A percentile compares a stretch with the other conserved stretches of the same genome.
These are phyloP conservation scores for Pimpla rufipes DNA, from an alignment of 2,888 invertebrate genomes.

Conservation along the genomic window DNA sequence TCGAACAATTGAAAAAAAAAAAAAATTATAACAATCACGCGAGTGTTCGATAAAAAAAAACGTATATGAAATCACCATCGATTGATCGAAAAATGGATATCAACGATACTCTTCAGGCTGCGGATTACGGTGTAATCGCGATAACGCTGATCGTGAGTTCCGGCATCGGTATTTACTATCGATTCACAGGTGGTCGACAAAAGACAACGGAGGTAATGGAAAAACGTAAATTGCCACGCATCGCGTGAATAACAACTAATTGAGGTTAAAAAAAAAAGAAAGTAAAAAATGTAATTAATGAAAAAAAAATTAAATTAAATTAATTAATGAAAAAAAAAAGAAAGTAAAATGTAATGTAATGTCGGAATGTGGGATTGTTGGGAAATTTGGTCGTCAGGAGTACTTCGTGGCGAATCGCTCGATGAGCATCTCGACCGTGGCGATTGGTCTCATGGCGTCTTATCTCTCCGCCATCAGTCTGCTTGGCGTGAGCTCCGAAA, in stretches of 20 bases:
- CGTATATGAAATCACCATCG: background rate
- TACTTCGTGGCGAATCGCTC: constrained; percentile 93
- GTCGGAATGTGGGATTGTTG: constrained; percentile 9
- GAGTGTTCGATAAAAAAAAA: too few species aligned
- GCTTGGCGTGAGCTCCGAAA: constrained; percentile 94
- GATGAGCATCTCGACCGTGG: constrained; percentile 93
- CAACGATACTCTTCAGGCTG: constrained; percentile 86
- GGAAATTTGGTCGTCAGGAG: constrained; percentile 87
- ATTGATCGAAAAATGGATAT: constrained; percentile 77
- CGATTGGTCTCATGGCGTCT: constrained; percentile 95
- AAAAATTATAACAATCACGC: too few species aligned
- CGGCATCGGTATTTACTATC: constrained; percentile 92
- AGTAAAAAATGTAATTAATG: background rate
- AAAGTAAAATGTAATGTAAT: background rate
- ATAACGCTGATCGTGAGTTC: constrained; percentile 90
- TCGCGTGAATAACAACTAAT: too few species aligned
- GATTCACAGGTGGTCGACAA: constrained; percentile 93
- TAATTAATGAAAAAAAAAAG: background rate
- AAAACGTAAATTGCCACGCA: too few species aligned
- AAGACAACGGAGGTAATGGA: constrained; percentile 91
- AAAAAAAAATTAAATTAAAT: background rate
- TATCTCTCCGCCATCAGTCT: constrained; percentile 96
- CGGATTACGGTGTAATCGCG: constrained; percentile 92
- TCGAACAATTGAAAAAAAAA: background rate
- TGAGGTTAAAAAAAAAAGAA: background rate